phyloP scores from a whole-genome alignment of 2,113 vertebrate genomes.

The Nycticebus coucang region DNA sequence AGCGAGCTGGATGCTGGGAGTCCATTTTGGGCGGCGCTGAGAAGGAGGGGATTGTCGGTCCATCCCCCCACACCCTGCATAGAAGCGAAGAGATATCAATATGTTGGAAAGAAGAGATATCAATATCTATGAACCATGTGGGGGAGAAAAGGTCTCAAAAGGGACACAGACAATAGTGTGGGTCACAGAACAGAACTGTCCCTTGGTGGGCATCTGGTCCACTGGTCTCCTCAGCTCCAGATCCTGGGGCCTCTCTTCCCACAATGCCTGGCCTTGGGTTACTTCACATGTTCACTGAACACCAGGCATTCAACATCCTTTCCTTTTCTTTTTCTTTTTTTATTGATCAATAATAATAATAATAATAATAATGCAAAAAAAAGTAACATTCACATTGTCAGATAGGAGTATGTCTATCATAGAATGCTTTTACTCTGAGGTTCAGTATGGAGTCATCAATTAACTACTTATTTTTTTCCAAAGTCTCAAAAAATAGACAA shows the following conservation, averaged over 20 bases:
- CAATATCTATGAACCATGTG: too few relatives aligned
- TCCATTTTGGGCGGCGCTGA: not conserved
- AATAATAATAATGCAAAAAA: too few relatives aligned
- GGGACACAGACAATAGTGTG: not conserved
- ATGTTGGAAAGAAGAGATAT: not conserved
- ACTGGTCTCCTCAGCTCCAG: not conserved
- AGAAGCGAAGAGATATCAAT: not conserved
- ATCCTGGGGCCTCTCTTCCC: not conserved
- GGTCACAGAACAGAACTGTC: not conserved
- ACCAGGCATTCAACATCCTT: not conserved
- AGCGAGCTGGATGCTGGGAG: not conserved
- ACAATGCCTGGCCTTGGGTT: not conserved
- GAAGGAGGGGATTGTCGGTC: not conserved
- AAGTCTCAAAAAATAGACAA: too few relatives aligned
- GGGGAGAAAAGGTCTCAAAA: not conserved
- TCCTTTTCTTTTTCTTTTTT: too few relatives aligned
- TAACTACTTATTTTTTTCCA: too few relatives aligned
- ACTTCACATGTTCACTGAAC: too few relatives aligned
- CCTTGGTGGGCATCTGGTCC: not conserved
- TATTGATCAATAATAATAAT: too few relatives aligned
- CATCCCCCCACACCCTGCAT: not conserved
- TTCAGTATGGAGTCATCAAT: too few relatives aligned
- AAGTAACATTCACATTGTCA: too few relatives aligned
- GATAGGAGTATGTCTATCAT: too few relatives aligned
- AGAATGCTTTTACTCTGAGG: too few relatives aligned